Conservation (phyloP, 2,113 vertebrate genomes). For the Camarhynchus parvulus region DNA sequence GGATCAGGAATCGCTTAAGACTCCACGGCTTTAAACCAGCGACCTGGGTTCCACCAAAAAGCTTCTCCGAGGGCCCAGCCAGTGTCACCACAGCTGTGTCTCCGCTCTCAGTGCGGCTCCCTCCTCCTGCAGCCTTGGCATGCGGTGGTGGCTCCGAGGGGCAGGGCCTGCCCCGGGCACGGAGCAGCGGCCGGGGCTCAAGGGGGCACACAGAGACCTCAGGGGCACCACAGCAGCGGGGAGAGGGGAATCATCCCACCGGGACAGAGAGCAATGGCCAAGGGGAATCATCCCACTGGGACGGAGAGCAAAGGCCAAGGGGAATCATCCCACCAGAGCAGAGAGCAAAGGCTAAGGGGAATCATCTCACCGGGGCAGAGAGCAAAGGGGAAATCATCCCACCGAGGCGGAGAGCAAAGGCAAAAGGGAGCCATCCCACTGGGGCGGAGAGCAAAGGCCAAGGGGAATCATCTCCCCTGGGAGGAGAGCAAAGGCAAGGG, state of each 20-base stretch:
- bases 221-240: background rate
- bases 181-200: background rate
- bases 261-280: too few relatives aligned
- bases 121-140: background rate
- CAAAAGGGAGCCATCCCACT: too few relatives aligned
- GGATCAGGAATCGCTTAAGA: background rate
- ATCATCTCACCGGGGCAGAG: too few relatives aligned
- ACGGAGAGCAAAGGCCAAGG: too few relatives aligned
- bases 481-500: too few relatives aligned
- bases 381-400: too few relatives aligned
- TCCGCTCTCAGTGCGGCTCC: background rate
- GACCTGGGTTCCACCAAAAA: background rate
- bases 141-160: background rate
- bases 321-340: too few relatives aligned
- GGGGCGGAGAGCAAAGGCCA: too few relatives aligned
- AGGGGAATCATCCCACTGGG: too few relatives aligned
- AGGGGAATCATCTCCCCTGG: background rate
- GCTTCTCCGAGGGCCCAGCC: background rate
- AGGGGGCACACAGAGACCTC: background rate
- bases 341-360: too few relatives aligned
- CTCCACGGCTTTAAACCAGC: background rate
- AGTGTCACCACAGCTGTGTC: fast-evolving
- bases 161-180: background rate
- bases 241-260: background rate
- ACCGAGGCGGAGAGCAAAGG: too few relatives aligned